Base-by-base conservation (phyloP, 1,140 invertebrate species). In the Ceratosolen solmsi region DNA sequence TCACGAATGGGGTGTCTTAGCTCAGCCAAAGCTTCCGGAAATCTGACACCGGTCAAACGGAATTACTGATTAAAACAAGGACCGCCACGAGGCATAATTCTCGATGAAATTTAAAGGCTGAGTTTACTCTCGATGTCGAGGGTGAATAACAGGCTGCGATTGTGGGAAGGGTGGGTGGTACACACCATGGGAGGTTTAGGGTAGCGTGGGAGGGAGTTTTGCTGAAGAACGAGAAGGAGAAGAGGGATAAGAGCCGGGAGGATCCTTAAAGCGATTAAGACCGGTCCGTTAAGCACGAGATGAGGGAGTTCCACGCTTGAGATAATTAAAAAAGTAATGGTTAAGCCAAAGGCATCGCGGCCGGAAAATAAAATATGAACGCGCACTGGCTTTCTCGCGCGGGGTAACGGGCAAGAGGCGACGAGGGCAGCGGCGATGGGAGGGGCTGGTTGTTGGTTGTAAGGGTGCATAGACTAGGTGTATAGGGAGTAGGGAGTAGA, bases 281-380 rank as follows among this genome's bases (percentile, higher is more conserved):
- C 73, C 82, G 83, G 82, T 56, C 83, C 84, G 85, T 87, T 85
- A 84, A 86, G 80, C 85, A 82, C 78, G 80, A 63, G 63, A 68
- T 68, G 36, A 81, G 65, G 25, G 58, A 49, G 74, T 63, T 63
- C 77, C 36, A 30, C 60, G 63, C 63, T 25, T 33, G 27, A 56
- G 85, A 88, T 88, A 87, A 89, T 89, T 88, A 88, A 88, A 88
- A 88, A 88, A 86, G 80, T 89, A 88, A 88, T 84, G 76, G 83
- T 79, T 81, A 85, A 87, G 79, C 65, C 82, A 82, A 87, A 85
- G 86, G 68, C 82, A 76, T 70, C 49, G 30, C 49, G 13, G 20
- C 33, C 17, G 70, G 70, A 60, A 73, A 79, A 71, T 71, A 79
- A 79, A 71, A 63, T 63, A 73, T 56, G 63, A 79, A 33, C 68